These are phyloP conservation scores for Bothrops alternatus DNA, from an alignment of 2,797 vertebrate genomes.

Conservation along the genomic window DNA sequence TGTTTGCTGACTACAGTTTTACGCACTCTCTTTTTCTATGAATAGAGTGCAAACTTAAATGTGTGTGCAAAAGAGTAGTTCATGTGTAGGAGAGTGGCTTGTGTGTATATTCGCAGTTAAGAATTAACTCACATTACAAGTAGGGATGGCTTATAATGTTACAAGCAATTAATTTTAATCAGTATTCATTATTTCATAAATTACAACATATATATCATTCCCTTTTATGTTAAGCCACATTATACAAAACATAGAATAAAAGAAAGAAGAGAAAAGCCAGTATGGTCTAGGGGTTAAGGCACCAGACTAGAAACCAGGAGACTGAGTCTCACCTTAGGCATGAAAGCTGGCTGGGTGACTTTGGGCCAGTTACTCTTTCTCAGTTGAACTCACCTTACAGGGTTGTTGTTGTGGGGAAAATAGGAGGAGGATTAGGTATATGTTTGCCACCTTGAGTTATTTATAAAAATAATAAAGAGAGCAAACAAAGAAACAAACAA, in stretches of 20 bases:
- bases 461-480: not conserved
- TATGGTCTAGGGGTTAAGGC: not conserved
- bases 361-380: not conserved
- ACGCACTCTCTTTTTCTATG: not conserved
- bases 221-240: not conserved
- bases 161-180: not conserved
- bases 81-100: not conserved
- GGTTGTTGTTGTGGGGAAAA: not conserved
- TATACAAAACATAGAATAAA: not conserved
- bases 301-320: not conserved
- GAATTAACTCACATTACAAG: not conserved
- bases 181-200: not conserved
- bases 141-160: not conserved
- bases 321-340: not conserved
- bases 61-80: not conserved
- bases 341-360: not conserved
- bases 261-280: not conserved
- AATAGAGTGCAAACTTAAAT: not conserved
- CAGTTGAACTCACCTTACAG: not conserved
- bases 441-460: not conserved
- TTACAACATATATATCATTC: not conserved
- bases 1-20: not conserved
- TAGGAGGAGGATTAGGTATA: not conserved
- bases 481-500: not conserved
- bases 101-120: not conserved